Evolutionary conservation across 2,797 vertebrate species (phyloP).

Genomic region (Potorous gilbertii): DNA sequence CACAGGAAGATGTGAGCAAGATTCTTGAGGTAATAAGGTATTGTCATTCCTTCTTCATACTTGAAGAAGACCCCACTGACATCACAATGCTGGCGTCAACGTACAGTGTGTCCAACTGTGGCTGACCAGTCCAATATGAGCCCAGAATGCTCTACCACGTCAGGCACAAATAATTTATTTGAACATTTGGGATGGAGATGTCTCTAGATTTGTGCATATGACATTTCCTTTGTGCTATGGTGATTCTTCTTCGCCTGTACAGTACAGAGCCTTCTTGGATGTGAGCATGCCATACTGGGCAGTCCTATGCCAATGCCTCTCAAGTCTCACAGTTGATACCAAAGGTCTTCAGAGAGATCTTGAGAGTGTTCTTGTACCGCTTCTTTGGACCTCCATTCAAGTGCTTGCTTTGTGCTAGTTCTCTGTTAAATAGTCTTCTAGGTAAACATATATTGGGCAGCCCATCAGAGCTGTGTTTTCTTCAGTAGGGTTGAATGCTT

Average conservation of each 20-base stretch:
- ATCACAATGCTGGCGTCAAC: neutral
- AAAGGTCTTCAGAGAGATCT: neutral
- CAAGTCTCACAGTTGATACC: neutral
- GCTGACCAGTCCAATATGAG: neutral
- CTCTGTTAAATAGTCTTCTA: neutral
- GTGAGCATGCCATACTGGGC: too few relatives aligned
- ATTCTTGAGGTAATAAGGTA: neutral
- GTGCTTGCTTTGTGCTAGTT: neutral
- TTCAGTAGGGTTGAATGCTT: neutral
- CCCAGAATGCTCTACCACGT: neutral
- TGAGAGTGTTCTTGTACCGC: too few relatives aligned
- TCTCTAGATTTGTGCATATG: neutral
- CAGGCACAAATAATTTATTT: neutral
- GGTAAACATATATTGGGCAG: neutral
- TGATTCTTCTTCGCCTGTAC: neutral
- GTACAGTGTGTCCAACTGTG: neutral
- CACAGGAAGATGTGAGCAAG: neutral
- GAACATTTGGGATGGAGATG: neutral
- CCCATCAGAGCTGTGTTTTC: neutral
- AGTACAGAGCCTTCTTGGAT: neutral
- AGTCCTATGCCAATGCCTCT: neutral
- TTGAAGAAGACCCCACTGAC: neutral
- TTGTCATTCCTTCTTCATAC: neutral
- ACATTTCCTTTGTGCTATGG: neutral
- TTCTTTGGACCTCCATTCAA: neutral